Base-by-base conservation (phyloP, 2,797 vertebrate species). In the Bradypus variegatus region DNA sequence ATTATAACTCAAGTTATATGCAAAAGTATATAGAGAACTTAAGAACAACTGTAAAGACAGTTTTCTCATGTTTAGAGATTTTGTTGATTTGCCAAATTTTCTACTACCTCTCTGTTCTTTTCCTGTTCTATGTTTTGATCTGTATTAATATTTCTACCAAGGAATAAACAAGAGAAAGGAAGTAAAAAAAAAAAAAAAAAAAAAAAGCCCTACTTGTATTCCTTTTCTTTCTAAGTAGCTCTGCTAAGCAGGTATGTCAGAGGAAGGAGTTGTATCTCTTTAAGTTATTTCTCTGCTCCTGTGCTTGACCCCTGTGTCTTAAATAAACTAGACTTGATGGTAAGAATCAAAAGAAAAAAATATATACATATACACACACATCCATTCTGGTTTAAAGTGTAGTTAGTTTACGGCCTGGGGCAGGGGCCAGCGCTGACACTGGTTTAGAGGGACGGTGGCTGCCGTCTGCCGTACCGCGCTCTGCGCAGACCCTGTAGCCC, bases 291-390 rank as follows among this genome's bases (percentile, higher is more conserved):
- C 53, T 48, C 5, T 87, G 12, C 10, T 29, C 27, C 87, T 90
- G 31, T 76, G 23, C 25, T 69, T 88, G 58, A 75, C 86, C 58
- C 33, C 38, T 53, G 87, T 67, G 8, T 91, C 77, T 92, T 55
- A 86, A 78, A 79, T 94, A 79, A 89, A 67, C 31, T 64, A 64
- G 55, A 94, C 72, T 83, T 89, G 33, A 87, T 85, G 48, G 6
- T 65, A 41, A 82, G 29, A 87, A 76, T 84, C 21, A 21, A 4
- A 23, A 50, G 77, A 72, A 45, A 45, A 45, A 45, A 45, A 45
- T 45, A 45, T 45, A 45, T 45, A 45, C 41, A 45, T 8, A 45
- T 8, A 45, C 41, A 45, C 5, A 45, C 41, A 45, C 41, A 45
- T 8, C 5, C 14, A 50, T 69, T 18, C 21, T 86, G 45, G 29